Conservation (phyloP, 2,797 vertebrate species). For the Molothrus ater region DNA sequence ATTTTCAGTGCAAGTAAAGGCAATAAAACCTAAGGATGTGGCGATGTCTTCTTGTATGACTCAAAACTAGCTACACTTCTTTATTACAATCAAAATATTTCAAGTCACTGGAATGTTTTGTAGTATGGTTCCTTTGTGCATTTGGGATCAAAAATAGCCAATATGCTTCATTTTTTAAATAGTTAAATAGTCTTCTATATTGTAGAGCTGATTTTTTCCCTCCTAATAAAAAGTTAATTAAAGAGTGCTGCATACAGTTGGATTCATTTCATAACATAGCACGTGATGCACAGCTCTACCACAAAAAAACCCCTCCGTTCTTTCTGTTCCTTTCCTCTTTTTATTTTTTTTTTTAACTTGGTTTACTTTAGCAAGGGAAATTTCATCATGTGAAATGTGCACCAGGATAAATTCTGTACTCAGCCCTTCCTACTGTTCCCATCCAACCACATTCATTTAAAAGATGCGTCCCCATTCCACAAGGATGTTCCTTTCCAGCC, state of each 20-base stretch:
- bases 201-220: not conserved
- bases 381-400: not conserved
- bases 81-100: slow-evolving; percentile 43
- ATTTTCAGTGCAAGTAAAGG: not conserved
- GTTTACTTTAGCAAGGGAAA: slow-evolving; percentile 3
- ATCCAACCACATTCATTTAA: not conserved
- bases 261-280: slow-evolving; percentile 29
- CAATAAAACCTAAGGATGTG: not conserved
- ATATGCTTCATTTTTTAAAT: slow-evolving; percentile 47
- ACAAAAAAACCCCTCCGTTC: not conserved
- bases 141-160: slow-evolving; percentile 58
- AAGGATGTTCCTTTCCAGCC: not conserved
- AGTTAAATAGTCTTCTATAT: slow-evolving; percentile 30
- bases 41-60: not conserved
- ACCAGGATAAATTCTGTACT: not conserved
- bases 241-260: slow-evolving; percentile 7
- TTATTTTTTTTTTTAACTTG: not conserved
- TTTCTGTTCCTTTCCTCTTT: not conserved
- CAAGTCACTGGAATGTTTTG: slow-evolving; percentile 52
- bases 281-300: not conserved
- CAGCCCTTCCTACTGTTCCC: not conserved
- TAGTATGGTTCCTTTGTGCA: slow-evolving; percentile 23
- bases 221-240: slow-evolving; percentile 5
- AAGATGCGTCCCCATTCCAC: not conserved
- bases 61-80: slow-evolving; percentile 6